Percentiles rank a stretch among this genome's conserved stretches.
phyloP scores from a whole-genome alignment of 1,140 invertebrate species.

The Pseudomyrmex pallidus region DNA sequence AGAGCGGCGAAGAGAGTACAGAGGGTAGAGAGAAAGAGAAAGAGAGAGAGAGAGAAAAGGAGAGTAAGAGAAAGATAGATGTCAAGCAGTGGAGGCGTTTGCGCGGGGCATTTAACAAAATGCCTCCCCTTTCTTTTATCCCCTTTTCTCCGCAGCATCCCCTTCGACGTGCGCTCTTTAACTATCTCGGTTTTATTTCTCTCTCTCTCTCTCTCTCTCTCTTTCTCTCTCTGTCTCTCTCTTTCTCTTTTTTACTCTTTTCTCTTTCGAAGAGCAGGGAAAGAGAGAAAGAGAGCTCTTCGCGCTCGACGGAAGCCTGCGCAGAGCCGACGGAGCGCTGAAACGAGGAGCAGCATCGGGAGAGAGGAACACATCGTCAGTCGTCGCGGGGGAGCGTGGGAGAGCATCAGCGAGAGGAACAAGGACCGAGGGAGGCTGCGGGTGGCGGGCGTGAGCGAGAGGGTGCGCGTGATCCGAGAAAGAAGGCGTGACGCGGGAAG shows the following conservation, averaged over 20 bases:
- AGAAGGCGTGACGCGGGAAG: conserved; percentile 46
- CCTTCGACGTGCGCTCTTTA: conserved; percentile 39
- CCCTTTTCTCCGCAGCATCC: conserved; percentile 14
- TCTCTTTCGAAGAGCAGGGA: background rate
- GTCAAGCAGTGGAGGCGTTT: conserved; percentile 3
- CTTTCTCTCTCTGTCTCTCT: background rate
- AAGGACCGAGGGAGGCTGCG: conserved; percentile 57
- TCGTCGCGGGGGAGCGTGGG: conserved; percentile 62
- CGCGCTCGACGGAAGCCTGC: conserved; percentile 35
- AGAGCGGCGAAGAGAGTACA: background rate
- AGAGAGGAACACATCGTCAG: conserved; percentile 30
- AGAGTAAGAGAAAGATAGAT: conserved; percentile 33
- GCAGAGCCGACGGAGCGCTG: conserved; percentile 44
- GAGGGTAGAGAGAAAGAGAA: background rate
- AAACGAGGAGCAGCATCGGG: conserved; percentile 53
- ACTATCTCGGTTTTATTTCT: conserved; percentile 67
- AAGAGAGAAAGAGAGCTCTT: conserved; percentile 43
- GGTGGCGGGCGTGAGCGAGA: conserved; percentile 39
- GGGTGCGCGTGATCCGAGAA: conserved; percentile 47
- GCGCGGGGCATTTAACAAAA: conserved; percentile 60
- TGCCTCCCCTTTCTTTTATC: conserved; percentile 36
- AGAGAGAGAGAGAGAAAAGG: background rate
- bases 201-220: background rate
- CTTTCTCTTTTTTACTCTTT: background rate
- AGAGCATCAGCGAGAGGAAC: conserved; percentile 61